Percentiles rank a stretch among this genome's conserved stretches.
Evolutionary conservation across 2,888 invertebrate genomes (phyloP).

Genomic region (Leptinotarsa haldemani): DNA sequence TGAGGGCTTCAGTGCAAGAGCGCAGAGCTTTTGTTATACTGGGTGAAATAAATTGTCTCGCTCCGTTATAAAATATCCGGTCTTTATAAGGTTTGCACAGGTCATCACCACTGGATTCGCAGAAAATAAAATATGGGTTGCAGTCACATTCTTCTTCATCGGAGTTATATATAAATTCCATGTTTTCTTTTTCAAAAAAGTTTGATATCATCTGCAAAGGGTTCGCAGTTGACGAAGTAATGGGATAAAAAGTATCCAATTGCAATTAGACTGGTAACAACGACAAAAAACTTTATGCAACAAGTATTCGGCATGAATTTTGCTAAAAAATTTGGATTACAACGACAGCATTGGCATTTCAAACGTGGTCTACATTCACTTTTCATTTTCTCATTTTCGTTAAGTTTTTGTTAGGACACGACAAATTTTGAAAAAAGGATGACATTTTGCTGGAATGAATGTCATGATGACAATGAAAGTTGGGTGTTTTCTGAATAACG

Average conservation of each 20-base stretch:
- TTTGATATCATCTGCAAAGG: conserved; percentile 40
- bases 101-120: conserved; percentile 8
- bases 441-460: conserved; percentile 29
- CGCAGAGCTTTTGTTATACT: conserved; percentile 15
- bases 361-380: conserved; percentile 29
- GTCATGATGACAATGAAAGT: conserved; percentile 13
- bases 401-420: conserved; percentile 16
- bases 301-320: conserved; percentile 32
- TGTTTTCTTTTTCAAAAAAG: conserved; percentile 34
- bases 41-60: background rate
- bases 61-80: conserved; percentile 3
- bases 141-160: conserved; percentile 12
- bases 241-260: conserved; percentile 39
- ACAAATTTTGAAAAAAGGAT: conserved; percentile 29
- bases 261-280: conserved; percentile 35
- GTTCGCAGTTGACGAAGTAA: conserved; percentile 42
- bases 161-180: conserved; percentile 5
- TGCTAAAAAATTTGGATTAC: conserved; percentile 24
- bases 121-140: conserved; percentile 2
- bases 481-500: too few species aligned
- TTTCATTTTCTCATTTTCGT: conserved; percentile 30
- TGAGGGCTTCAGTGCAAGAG: conserved; percentile 18
- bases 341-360: conserved; percentile 35
- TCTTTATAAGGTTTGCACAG: conserved; percentile 12
- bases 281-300: conserved; percentile 34